Evolutionary conservation across 2,888 invertebrate species (phyloP), one percentile per base, ranked within the genome.

Genomic region (Blera fallax): DNA sequence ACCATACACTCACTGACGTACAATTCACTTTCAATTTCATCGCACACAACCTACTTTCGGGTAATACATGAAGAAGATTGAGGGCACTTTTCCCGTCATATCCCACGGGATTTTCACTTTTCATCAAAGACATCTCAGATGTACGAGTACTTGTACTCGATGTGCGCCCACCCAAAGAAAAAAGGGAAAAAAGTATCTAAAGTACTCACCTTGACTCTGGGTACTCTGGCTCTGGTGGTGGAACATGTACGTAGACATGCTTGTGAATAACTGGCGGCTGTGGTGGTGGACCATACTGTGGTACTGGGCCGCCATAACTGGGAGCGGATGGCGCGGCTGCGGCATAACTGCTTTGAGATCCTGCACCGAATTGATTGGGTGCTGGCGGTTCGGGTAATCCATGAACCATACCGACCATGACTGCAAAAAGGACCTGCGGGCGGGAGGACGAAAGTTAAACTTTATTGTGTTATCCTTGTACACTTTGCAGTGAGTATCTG

Each of bases 191-290:
- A 34, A 54, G 24, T 65, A 8, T 64, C 40, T 50, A 1, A 74
- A 54, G 54, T 10, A 92, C 93, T 90, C 91, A 94, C 90, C 94
- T 95, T 18, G 96, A 94, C 18, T 95, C 94, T 40, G 94, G 94
- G 90, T 95, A 94, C 89, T 97, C 97, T 32, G 95, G 95, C 92
- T 97, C 97, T 89, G 97, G 97, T 74, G 97, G 97, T 60, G 97
- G 97, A 16, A 97, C 97, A 92, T 97, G 97, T 16, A 97, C 97
- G 93, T 97, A 97, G 11, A 97, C 97, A 91, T 97, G 97, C 91
- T 97, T 97, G 92, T 97, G 97, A 65, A 97, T 95, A 45, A 96
- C 95, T 72, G 96, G 96, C 79, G 95, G 95, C 89, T 95, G 95
- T 85, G 94, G 93, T 0, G 96, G 96, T 6, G 95, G 94, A 16